These are phyloP conservation scores for Apis laboriosa DNA, from an alignment of 1,140 invertebrate genomes.

Conservation along the genomic window DNA sequence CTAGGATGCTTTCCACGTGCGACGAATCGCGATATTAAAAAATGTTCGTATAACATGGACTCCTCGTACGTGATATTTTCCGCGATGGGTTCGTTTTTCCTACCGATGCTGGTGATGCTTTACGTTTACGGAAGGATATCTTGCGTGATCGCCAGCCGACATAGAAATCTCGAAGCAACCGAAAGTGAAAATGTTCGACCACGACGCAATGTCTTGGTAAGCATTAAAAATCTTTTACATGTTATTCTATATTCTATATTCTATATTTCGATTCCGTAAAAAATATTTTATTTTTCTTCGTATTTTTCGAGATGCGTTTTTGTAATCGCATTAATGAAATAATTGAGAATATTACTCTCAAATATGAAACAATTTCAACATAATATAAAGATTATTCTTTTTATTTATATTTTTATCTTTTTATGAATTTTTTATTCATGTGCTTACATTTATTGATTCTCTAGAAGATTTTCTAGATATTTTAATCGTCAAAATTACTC, in stretches of 20 bases:
- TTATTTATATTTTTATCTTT: too few relatives aligned
- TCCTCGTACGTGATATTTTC: constrained; percentile 94
- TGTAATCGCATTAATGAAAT: too few relatives aligned
- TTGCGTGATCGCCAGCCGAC: constrained; percentile 88
- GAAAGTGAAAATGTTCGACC: constrained; percentile 53
- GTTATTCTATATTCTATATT: too few relatives aligned
- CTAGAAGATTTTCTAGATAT: too few relatives aligned
- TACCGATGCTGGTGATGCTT: constrained; percentile 95
- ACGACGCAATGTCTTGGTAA: constrained; percentile 55
- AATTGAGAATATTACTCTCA: too few relatives aligned
- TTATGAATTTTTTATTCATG: too few relatives aligned
- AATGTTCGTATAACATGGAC: constrained; percentile 90
- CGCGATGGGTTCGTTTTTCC: constrained; percentile 95
- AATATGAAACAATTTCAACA: too few relatives aligned
- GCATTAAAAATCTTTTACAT: not conserved
- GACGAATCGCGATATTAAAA: constrained; percentile 63
- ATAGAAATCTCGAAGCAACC: constrained; percentile 76
- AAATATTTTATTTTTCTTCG: not conserved
- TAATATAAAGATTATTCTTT: too few relatives aligned
- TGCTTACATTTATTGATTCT: too few relatives aligned
- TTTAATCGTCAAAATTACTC: too few relatives aligned
- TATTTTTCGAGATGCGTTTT: too few relatives aligned
- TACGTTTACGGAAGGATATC: constrained; percentile 95
- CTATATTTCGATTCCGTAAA: too few relatives aligned
- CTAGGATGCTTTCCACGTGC: constrained; percentile 84